phyloP scores from a whole-genome alignment of 1,140 invertebrate genomes.

The Adelges cooleyi region DNA sequence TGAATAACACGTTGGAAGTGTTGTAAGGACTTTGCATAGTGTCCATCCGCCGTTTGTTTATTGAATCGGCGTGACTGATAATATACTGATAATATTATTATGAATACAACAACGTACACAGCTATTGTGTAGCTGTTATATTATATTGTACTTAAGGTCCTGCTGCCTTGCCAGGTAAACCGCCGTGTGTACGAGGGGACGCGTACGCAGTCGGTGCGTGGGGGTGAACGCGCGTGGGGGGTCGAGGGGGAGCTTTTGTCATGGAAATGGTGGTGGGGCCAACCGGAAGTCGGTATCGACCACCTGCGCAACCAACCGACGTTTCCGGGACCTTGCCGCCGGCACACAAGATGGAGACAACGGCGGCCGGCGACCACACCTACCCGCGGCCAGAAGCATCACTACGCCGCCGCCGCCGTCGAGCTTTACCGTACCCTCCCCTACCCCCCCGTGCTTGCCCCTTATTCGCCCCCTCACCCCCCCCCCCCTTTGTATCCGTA shows the following conservation, averaged over 20 bases:
- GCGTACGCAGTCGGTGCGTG: too few relatives aligned
- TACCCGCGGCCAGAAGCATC: slow-evolving; percentile 15
- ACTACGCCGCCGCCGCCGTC: slow-evolving; percentile 1
- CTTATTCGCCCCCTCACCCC: background rate
- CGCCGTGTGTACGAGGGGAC: too few relatives aligned
- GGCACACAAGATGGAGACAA: slow-evolving; percentile 22
- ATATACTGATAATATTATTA: too few relatives aligned
- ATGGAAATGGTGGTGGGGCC: slow-evolving; percentile 18
- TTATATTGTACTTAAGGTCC: too few relatives aligned
- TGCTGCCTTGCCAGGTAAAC: too few relatives aligned
- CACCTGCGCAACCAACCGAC: slow-evolving; percentile 28
- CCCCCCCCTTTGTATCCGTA: background rate
- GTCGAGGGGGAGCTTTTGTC: slow-evolving; percentile 5
- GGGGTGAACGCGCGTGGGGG: background rate
- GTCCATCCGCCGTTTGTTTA: too few relatives aligned
- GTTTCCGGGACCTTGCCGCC: slow-evolving; percentile 12
- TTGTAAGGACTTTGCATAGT: too few relatives aligned
- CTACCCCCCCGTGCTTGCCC: background rate
- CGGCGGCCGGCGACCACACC: slow-evolving; percentile 7
- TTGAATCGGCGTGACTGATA: too few relatives aligned
- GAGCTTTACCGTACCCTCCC: background rate
- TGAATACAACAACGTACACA: too few relatives aligned
- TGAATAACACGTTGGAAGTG: too few relatives aligned
- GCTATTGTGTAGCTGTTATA: too few relatives aligned
- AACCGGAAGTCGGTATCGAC: slow-evolving; percentile 26